Base-by-base conservation (phyloP, 2,113 vertebrate genomes). In the Tragelaphus imberbis region DNA sequence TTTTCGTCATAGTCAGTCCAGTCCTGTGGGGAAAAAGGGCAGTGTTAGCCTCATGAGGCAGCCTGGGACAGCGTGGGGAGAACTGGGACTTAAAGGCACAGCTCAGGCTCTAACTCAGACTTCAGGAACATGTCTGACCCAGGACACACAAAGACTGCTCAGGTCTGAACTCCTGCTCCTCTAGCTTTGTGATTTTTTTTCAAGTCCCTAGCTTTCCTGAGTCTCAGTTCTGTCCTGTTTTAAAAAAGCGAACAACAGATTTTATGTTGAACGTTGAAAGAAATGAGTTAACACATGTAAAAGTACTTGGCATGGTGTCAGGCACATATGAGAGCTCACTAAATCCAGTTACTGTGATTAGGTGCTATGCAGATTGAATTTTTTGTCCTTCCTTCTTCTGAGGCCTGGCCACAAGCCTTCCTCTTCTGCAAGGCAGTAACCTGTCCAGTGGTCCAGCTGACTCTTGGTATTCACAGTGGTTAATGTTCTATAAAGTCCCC, bases 1-100 rank as follows among this genome's bases (percentile, higher is more conserved):
- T 99, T 99, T 98, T 99, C 99, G 5, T 99, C 99, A 14, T 99
- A 99, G 97, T 99, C 99, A 28, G 99, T 99, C 99, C 99, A 99
- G 92, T 99, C 99, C 99, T 99, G 84, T 59, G 92, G 40, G 65
- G 90, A 77, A 68, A 98, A 98, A 87, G 98, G 58, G 95, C 16
- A 92, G 3, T 4, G 28, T 99, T 84, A 98, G 96, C 79, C 84
- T 96, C 84, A 96, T 2, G 68, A 51, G 56, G 63, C 6, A 96
- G 89, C 95, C 71, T 13, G 1, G 33, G 49, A 44, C n/a, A 77
- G 65, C 27, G 3, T 33, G 14, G 6, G 36, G 55, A 84, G 28
- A 80, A 51, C 21, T 36, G 23, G 33, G 40, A 65, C 33, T 59
- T 23, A 12, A 23, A 44, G 89, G 33, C 21, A 40, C n/a, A 56